Conservation (phyloP, 1,140 invertebrate genomes). For the Drosophila bipectinata region DNA sequence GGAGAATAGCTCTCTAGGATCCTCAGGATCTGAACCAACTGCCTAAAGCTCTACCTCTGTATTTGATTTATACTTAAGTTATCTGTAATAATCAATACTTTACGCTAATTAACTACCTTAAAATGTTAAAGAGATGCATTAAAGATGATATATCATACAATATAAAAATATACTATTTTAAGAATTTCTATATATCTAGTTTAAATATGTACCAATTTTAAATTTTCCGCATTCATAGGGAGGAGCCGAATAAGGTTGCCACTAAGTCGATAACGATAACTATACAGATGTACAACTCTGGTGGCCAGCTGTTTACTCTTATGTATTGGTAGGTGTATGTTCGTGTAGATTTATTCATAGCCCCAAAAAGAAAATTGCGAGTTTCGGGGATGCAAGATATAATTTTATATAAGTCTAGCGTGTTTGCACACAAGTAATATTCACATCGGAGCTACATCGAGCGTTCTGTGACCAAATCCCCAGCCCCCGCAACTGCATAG, state of each 20-base stretch:
- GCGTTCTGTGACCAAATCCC: constrained; percentile 33
- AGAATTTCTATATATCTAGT: no score
- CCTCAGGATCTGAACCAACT: background rate
- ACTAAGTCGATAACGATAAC: constrained; percentile 1
- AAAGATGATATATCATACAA: no score
- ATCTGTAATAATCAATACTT: background rate
- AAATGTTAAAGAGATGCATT: no score
- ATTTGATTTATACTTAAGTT: background rate
- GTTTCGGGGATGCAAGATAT: constrained; percentile 39
- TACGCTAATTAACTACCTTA: no score
- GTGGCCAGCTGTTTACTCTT: constrained; percentile 54
- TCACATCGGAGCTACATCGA: constrained; percentile 6
- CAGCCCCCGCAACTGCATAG: constrained; percentile 3
- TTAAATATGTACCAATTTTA: background rate
- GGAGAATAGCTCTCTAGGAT: no score
- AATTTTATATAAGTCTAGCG: constrained; percentile 52
- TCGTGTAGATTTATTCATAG: constrained; percentile 65
- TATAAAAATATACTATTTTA: no score
- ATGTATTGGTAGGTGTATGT: constrained; percentile 38
- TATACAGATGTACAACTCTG: background rate
- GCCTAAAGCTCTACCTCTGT: no score
- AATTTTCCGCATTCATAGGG: background rate
- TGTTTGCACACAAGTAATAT: constrained; percentile 13
- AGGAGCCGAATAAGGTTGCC: background rate
- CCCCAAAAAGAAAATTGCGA: constrained; percentile 47